These are phyloP conservation scores for Cephus runcator DNA, from an alignment of 2,888 invertebrate genomes.

Conservation along the genomic window DNA sequence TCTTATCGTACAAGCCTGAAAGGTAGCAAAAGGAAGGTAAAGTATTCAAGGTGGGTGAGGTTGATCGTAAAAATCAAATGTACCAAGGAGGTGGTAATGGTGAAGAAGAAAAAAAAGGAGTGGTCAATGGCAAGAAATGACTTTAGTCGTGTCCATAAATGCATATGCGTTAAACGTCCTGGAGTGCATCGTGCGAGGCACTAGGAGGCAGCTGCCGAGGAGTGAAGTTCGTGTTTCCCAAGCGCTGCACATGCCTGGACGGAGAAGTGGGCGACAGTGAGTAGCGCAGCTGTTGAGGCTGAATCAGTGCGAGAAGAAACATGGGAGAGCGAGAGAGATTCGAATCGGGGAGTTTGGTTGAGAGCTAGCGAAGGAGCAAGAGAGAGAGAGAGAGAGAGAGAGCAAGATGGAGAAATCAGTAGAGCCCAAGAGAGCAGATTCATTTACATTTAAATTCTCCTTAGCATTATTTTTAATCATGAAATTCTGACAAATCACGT, in stretches of 20 bases:
- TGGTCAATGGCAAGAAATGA: neutral
- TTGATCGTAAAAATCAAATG: neutral
- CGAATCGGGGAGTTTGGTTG: neutral
- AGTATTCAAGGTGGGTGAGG: neutral
- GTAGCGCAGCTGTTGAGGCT: neutral
- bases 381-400: conserved; percentile 4
- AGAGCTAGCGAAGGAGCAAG: neutral
- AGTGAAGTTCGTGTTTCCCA: neutral
- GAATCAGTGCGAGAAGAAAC: neutral
- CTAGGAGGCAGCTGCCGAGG: neutral
- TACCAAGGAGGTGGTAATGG: neutral
- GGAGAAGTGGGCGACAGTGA: neutral
- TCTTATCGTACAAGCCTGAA: neutral
- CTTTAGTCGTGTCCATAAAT: neutral
- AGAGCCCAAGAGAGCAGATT: neutral
- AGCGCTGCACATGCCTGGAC: neutral
- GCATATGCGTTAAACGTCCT: neutral
- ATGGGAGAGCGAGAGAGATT: neutral
- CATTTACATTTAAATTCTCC: neutral
- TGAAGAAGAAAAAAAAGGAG: neutral
- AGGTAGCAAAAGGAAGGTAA: neutral
- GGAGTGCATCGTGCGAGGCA: neutral
- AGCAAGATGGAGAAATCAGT: neutral
- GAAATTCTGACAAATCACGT: neutral
- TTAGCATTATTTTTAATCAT: neutral